Conservation (phyloP, 92 coral and sea anemone genomes). For the Paramuricea clavata region DNA sequence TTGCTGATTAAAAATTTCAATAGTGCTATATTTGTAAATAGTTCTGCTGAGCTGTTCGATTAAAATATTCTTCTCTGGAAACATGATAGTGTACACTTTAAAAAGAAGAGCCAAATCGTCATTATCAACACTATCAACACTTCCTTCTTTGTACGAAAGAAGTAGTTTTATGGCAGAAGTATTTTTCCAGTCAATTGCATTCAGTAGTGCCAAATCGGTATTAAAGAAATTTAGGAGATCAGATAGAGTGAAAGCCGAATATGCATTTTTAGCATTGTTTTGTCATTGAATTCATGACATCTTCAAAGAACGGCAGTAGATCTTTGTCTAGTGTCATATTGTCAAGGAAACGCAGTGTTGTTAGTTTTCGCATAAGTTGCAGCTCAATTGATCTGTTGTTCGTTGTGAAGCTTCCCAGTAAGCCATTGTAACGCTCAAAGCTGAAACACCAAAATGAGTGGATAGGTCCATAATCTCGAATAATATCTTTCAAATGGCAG, state of each 20-base stretch:
- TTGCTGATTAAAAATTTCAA: constrained; percentile 26
- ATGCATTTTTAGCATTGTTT: background rate
- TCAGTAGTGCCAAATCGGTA: background rate
- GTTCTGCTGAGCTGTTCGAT: constrained; percentile 7
- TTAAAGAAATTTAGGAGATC: constrained; percentile 21
- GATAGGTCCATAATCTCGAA: constrained; percentile 21
- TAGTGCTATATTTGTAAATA: background rate
- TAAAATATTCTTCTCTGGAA: background rate
- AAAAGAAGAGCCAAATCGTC: constrained; percentile 26
- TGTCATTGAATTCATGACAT: background rate
- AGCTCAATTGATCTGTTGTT: constrained; percentile 38
- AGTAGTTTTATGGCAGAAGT: constrained; percentile 6
- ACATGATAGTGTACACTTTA: constrained; percentile 31
- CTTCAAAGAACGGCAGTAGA: constrained; percentile 4
- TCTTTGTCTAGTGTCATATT: constrained; percentile 5
- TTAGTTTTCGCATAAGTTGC: constrained; percentile 38
- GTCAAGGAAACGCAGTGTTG: background rate
- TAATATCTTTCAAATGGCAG: constrained; percentile 18
- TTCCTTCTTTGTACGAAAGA: constrained; percentile 17
- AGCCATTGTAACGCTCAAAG: constrained; percentile 18
- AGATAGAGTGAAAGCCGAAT: background rate
- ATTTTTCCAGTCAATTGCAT: background rate
- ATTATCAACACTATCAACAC: constrained; percentile 34
- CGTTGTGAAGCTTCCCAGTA: constrained; percentile 26
- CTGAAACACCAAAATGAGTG: constrained; percentile 55